A percentile compares a stretch with the other conserved stretches of the same genome.
phyloP scores from a whole-genome alignment of 2,888 invertebrate species.

The Spisula subtruncata region DNA sequence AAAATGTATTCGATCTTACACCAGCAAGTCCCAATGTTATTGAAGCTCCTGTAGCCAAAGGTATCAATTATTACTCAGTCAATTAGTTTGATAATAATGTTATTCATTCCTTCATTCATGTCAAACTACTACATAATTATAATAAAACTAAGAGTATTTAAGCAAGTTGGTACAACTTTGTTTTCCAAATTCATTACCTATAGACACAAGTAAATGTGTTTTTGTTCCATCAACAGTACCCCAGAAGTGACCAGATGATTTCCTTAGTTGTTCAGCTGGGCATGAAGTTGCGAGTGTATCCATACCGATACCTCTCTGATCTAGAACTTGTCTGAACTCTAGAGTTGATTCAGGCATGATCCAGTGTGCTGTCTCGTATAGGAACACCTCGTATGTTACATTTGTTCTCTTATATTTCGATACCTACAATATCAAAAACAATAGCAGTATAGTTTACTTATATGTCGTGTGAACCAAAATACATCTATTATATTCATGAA shows the following conservation, averaged over 20 bases:
- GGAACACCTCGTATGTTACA: constrained; percentile 76
- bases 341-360: constrained; percentile 76
- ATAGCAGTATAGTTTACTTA: too few relatives aligned
- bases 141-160: too few relatives aligned
- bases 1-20: constrained; percentile 64
- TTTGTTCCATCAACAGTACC: constrained; percentile 74
- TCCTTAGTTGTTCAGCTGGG: constrained; percentile 32
- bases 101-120: too few relatives aligned
- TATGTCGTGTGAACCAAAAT: too few relatives aligned
- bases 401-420: constrained; percentile 74
- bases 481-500: too few relatives aligned
- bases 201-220: constrained; percentile 75
- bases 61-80: too few relatives aligned
- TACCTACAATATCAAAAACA: constrained; percentile 58
- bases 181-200: constrained; percentile 64
- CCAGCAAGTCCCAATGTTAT: constrained; percentile 72
- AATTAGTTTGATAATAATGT: too few relatives aligned
- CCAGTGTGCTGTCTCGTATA: constrained; percentile 77
- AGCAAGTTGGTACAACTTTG: too few relatives aligned
- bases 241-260: constrained; percentile 72
- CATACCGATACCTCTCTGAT: constrained; percentile 70
- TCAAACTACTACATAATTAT: too few relatives aligned
- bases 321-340: constrained; percentile 74
- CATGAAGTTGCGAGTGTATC: constrained; percentile 55
- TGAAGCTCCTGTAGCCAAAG: constrained; percentile 57